A percentile compares a stretch with the other conserved stretches of the same genome.
phyloP scores from a whole-genome alignment of 2,113 vertebrate species.

The Callopanchax toddi region DNA sequence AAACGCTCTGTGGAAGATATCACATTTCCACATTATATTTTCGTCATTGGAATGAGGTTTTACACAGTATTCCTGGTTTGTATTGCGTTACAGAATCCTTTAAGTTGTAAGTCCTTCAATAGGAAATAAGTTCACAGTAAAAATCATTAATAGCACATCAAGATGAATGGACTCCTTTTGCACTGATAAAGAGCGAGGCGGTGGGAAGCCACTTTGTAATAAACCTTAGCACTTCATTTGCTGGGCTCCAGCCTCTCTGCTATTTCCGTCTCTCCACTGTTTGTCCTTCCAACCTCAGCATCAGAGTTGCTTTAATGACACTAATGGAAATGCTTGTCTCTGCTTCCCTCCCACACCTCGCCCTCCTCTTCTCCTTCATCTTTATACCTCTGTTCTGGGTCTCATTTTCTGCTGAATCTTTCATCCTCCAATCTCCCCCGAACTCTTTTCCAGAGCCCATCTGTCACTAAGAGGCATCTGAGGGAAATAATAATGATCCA shows the following conservation, averaged over 20 bases:
- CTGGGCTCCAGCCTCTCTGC: constrained; percentile 9
- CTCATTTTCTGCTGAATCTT: constrained; percentile 29
- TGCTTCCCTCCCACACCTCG: constrained; percentile 44
- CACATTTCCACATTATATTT: too few relatives aligned
- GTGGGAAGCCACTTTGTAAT: constrained; percentile 31
- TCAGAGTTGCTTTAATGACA: constrained; percentile 61
- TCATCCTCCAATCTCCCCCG: constrained; percentile 33
- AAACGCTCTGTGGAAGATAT: constrained; percentile 4
- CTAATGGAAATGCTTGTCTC: constrained; percentile 52
- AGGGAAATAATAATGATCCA: constrained; percentile 51
- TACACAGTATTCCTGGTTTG: constrained; percentile 2
- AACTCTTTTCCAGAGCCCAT: constrained; percentile 47
- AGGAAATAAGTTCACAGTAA: constrained; percentile 10
- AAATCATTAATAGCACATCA: constrained; percentile 21
- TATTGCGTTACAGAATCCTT: constrained; percentile 4
- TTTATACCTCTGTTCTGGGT: constrained; percentile 41
- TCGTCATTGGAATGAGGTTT: neutral
- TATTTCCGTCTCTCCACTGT: constrained; percentile 32
- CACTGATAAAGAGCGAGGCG: constrained; percentile 20
- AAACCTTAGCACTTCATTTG: constrained; percentile 39
- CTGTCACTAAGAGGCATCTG: constrained; percentile 55
- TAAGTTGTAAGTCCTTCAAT: constrained; percentile 23
- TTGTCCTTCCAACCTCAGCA: constrained; percentile 48
- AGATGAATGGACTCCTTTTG: constrained; percentile 36
- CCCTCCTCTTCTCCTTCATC: constrained; percentile 36